Base-by-base conservation (phyloP, 1,140 invertebrate genomes). In the Camponotus floridanus region DNA sequence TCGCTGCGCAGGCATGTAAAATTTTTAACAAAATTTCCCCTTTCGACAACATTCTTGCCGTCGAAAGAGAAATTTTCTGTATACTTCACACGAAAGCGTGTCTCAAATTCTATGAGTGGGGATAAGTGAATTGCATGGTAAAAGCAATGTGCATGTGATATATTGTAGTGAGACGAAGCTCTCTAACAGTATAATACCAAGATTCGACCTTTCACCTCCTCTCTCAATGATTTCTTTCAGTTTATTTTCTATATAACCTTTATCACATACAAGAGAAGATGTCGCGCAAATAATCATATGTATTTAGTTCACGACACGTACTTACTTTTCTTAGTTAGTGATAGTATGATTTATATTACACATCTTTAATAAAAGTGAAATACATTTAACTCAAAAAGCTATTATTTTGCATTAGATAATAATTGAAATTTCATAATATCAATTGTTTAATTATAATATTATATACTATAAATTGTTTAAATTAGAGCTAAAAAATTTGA, bases 31-130 rank as follows among this genome's bases (percentile, higher is more conserved):
- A 51, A 51, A 51, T 31, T 11, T n/a, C 39, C 36, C 21, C 15
- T 21, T 67, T 79, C 4, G 1, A 15, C 7, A 39, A 36, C 13
- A 67, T 79, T 67, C 13, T 7, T 18, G 1, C 6, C 70, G 21
- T 57, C 78, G 71, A 90, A 91, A 90, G 90, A 92, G 90, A 92
- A 89, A 92, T 78, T 78, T 76, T 87, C 73, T 86, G 64, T 81
- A 90, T 76, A 33, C 67, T 15, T 31, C 8, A 26, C 15, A 51
- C 51, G 67, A 74, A 62, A 86, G n/a, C 45, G 84, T 76, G 71
- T 88, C 83, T 91, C 64, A 51, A 88, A 88, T 80, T 86, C 31
- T 88, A 48, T 33, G 3, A 83, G 64, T 88, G 80, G 85, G 85
- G 71, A 62, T 81, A 67, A 61, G 70, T 33, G 21, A 67, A 39